phyloP scores from a whole-genome alignment of 2,113 vertebrate species.

The Poicephalus gulielmi region DNA sequence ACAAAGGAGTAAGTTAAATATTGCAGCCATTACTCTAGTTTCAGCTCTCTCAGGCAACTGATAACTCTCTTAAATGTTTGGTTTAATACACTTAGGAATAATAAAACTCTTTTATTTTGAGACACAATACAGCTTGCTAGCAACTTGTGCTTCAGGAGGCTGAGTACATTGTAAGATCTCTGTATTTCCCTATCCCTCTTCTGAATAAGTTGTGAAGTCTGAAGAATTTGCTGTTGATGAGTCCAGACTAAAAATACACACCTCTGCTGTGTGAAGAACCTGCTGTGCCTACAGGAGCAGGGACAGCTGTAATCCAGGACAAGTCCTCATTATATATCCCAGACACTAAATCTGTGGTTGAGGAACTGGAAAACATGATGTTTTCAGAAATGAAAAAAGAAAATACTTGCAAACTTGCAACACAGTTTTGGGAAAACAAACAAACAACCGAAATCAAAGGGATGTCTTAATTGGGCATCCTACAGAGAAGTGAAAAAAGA shows the following conservation, averaged over 20 bases:
- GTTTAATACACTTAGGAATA: conserved; percentile 1
- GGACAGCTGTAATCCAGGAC: neutral
- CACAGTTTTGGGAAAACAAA: neutral
- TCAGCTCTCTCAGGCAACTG: neutral
- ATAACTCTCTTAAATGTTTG: neutral
- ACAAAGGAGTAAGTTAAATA: conserved; percentile 10
- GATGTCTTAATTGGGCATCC: neutral
- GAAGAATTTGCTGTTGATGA: neutral
- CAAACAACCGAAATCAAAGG: neutral
- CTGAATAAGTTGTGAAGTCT: neutral
- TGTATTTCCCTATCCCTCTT: neutral
- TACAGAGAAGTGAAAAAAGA: neutral
- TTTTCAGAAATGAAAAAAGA: neutral
- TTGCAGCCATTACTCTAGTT: neutral
- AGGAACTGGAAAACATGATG: neutral
- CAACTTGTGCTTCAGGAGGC: neutral
- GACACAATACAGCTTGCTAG: neutral
- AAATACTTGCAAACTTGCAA: neutral
- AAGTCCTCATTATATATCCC: neutral
- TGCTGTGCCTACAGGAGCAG: neutral
- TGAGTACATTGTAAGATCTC: neutral
- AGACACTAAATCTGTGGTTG: neutral
- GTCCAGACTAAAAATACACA: neutral
- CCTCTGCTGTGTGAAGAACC: neutral
- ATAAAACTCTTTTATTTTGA: neutral